Base-by-base conservation (phyloP, 2,797 vertebrate species). In the Chanos chanos region DNA sequence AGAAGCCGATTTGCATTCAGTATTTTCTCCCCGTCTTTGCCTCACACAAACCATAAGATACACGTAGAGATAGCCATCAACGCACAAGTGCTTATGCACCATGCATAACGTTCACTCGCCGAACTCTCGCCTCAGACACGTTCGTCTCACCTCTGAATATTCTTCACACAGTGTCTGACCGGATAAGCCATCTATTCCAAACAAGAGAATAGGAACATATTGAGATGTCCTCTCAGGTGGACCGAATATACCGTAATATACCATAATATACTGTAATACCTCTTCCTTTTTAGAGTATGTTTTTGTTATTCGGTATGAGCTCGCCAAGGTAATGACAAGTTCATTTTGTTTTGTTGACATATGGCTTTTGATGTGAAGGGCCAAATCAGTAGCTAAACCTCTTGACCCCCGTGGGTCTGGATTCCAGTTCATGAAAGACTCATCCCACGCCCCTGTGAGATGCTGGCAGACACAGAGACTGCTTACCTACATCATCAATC, bases 351-450 rank as follows among this genome's bases (percentile, higher is more conserved):
- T 13, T 15, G 3, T 3, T 7, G 7, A 5, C 27, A 16, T n/a
- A 30, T 50, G 7, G 4, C 7, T 50, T 36, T 51, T 58, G 24
- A 30, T 51, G 47, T 43, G 13, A 9, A 47, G 39, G 54, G 63
- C 55, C 64, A 80, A 76, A 80, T 80, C 77, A 71, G 78, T 80
- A 79, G 74, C 80, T 81, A 82, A 83, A 84, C 77, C 82, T 81
- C 68, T 78, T 78, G 76, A 77, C 36, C 33, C 28, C 56, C 73
- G 71, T 31, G 47, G 39, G 39, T 6, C 53, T 66, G 36, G 58
- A 30, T 52, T 31, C 52, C 64, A 81, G 75, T 81, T 80, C 73
- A 80, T 82, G 64, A 84, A 81, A 68, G 64, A 79, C 77, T 79
- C 72, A 77, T 80, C 72, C 71, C 40, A 34, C 70, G 39, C 70